Evolutionary conservation across 2,888 invertebrate species (phyloP).

Genomic region (Mythimna pallens): DNA sequence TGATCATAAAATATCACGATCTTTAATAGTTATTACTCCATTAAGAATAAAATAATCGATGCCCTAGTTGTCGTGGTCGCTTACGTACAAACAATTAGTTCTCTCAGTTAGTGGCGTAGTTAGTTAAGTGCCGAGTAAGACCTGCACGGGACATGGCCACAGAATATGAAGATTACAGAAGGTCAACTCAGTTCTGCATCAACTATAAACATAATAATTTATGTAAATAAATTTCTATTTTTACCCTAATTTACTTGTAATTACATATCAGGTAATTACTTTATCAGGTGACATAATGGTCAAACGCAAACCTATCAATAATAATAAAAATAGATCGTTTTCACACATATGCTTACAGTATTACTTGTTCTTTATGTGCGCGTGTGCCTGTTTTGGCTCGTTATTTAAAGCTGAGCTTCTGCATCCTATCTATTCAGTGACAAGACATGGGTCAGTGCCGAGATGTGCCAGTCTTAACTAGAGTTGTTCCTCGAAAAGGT

Average conservation of each 20-base stretch:
- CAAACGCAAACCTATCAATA: no score
- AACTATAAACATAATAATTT: no score
- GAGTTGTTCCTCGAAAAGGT: slow-evolving; percentile 38
- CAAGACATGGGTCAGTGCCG: slow-evolving; percentile 36
- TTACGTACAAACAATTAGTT: slow-evolving; percentile 53
- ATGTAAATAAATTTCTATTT: no score
- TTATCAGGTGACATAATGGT: no score
- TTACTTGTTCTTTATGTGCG: neutral
- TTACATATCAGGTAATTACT: no score
- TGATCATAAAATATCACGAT: neutral
- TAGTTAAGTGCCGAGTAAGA: slow-evolving; percentile 57
- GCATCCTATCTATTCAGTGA: neutral
- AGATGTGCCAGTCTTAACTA: slow-evolving; percentile 41
- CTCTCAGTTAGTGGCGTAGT: slow-evolving; percentile 38
- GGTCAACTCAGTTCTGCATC: no score
- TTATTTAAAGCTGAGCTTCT: neutral
- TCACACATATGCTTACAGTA: neutral
- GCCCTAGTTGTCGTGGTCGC: slow-evolving; percentile 13
- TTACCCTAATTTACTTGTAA: no score
- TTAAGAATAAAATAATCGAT: slow-evolving; percentile 20
- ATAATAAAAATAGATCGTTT: no score
- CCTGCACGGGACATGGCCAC: slow-evolving; percentile 47
- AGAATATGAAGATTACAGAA: slow-evolving; percentile 10
- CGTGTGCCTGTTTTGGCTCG: neutral
- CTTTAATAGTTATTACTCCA: neutral